Conservation (phyloP, 2,113 vertebrate genomes). For the Gymnorhina tibicen region DNA sequence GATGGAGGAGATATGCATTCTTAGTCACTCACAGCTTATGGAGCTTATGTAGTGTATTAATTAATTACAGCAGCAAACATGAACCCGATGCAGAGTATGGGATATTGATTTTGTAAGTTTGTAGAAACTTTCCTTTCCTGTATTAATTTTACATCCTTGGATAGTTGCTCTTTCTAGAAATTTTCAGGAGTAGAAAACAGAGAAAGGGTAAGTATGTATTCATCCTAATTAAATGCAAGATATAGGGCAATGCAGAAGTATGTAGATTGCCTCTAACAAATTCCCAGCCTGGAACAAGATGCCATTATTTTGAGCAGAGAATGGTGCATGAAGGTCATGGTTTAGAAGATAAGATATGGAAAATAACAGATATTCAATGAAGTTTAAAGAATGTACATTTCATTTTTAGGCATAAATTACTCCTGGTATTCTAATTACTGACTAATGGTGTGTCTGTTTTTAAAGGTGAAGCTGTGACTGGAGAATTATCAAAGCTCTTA, state of each 20-base stretch:
- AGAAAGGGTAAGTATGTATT: background rate
- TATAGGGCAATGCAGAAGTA: background rate
- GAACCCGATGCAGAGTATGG: fast-evolving
- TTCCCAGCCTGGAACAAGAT: background rate
- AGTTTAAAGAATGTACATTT: constrained; percentile 9
- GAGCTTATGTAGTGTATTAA: background rate
- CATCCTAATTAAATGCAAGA: background rate
- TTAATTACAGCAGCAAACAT: background rate
- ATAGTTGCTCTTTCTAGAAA: background rate
- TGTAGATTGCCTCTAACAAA: background rate
- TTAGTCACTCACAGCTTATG: background rate
- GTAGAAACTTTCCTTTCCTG: background rate
- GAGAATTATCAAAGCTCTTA: constrained; percentile 92
- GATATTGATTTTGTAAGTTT: background rate
- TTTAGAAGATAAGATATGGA: background rate
- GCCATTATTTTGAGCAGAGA: background rate
- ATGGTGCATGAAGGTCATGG: background rate
- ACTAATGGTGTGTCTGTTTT: constrained; percentile 51
- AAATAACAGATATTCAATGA: background rate
- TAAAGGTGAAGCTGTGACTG: constrained; percentile 90
- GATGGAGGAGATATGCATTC: background rate
- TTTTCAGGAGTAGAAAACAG: background rate
- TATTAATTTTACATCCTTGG: background rate
- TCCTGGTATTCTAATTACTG: background rate
- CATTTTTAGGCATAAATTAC: background rate